Evolutionary conservation across 2,113 vertebrate species (phyloP).

Genomic region (Verasper variegatus): DNA sequence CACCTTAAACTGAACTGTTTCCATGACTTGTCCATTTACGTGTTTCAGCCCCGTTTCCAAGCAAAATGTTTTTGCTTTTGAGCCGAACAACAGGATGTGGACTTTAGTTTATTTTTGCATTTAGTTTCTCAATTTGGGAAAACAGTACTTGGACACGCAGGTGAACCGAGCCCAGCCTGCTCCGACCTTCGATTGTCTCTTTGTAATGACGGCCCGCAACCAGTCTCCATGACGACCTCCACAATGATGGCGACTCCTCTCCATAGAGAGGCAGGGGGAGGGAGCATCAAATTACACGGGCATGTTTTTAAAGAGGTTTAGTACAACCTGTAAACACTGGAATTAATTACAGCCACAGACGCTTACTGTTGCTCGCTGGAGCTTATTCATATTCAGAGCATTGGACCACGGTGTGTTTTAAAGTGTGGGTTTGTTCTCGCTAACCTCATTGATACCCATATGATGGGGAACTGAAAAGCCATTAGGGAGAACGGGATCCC

Average conservation of each 20-base stretch:
- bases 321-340: conserved; percentile 43
- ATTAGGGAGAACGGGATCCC: not conserved
- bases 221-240: conserved; percentile 43
- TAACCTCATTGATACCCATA: conserved; percentile 18
- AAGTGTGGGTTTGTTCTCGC: conserved; percentile 6
- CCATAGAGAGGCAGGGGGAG: not conserved
- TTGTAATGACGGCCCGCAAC: conserved; percentile 1
- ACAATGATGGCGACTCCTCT: not conserved
- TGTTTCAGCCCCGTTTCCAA: too few species aligned
- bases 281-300: not conserved
- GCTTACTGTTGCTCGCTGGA: conserved; percentile 4
- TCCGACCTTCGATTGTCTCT: conserved; percentile 8
- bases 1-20: too few species aligned
- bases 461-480: not conserved
- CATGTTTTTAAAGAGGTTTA: not conserved
- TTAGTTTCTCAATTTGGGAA: conserved; percentile 1
- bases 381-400: conserved; percentile 24
- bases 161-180: not conserved
- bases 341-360: conserved; percentile 39
- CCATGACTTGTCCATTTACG: too few species aligned
- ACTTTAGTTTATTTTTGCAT: not conserved
- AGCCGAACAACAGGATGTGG: too few species aligned
- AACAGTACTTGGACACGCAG: not conserved
- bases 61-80: too few species aligned
- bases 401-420: conserved; percentile 18